Base-by-base conservation (phyloP, 37 sponge, comb jelly and placozoan genomes). In the Aplysina aerophoba region DNA sequence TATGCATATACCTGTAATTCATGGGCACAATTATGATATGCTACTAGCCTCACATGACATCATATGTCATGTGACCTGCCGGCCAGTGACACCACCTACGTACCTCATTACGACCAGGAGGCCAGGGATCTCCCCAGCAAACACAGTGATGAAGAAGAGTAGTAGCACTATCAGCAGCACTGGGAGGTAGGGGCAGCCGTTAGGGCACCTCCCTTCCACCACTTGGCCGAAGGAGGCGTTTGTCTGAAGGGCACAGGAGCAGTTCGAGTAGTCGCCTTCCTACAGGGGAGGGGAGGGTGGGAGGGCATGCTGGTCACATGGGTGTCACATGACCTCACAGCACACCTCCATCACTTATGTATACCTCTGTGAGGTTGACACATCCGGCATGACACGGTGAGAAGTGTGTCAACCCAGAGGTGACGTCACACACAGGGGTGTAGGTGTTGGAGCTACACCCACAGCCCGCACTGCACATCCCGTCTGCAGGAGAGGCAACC, bases 361-460 rank as follows among this genome's bases (percentile, higher is more conserved):
- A 19, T 36, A 75, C 78, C 54, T 75, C n/a, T 5, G 78, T 75
- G 37, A 54, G 39, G 78, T 40, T 75, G 4, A 44, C 38, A 85
- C 85, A 85, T 0, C 85, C 85, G 2, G 85, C 85, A 60, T 77
- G 78, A 59, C 85, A 85, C 4, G 85, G 78, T 50, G 85, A 75
- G 61, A 85, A 85, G 85, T 85, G 75, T 24, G 73, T 73, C 60
- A 65, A 3, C 0, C 73, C 78, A 77, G 34, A 50, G 21, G 34
- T 33, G 19, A 71, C 73, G 33, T 55, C 61, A 20, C 59, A 60
- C 11, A 60, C 84, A 30, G 84, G 63, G 20, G 36, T 36, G 40
- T 84, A 33, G 14, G 58, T 67, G 55, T 34, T 84, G 13, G 84
- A 40, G 25, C 24, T 40, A 41, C 78, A 75, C 53, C 53, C 78